A percentile compares a stretch with the other conserved stretches of the same genome.
phyloP scores from a whole-genome alignment of 2,797 vertebrate species.

The Aeoliscus strigatus region DNA sequence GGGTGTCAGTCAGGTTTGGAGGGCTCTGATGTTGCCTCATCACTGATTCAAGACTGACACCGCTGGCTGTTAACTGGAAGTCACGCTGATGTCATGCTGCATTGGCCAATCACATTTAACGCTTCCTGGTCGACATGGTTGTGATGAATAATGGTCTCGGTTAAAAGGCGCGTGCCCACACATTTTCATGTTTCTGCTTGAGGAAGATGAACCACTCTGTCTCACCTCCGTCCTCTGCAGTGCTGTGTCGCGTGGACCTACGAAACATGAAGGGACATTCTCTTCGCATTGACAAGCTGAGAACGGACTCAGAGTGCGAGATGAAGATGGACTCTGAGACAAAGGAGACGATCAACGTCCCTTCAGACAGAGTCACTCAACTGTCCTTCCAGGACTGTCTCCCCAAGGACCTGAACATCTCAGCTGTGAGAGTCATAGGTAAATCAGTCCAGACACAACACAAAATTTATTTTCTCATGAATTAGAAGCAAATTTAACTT shows the following conservation, averaged over 20 bases:
- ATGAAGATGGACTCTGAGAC: constrained; percentile 52
- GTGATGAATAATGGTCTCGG: neutral
- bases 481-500: too few species aligned
- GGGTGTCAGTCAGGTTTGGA: neutral
- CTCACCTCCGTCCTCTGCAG: constrained; percentile 33
- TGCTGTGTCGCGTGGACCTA: constrained; percentile 54
- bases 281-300: constrained; percentile 56
- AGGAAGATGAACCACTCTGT: too few species aligned
- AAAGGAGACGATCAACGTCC: constrained; percentile 41
- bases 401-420: constrained; percentile 52
- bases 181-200: too few species aligned
- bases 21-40: constrained; percentile 38
- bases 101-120: neutral
- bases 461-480: too few species aligned
- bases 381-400: constrained; percentile 67
- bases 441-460: too few species aligned
- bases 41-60: constrained; percentile 31
- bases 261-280: constrained; percentile 24
- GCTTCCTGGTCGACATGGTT: neutral
- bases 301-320: constrained; percentile 46
- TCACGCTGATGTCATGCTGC: neutral
- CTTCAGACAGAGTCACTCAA: constrained; percentile 21
- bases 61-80: neutral
- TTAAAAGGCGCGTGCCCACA: too few species aligned
- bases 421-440: constrained; percentile 60